These are phyloP conservation scores for Trichacis sp. DNA, from an alignment of 2,888 invertebrate genomes.

Conservation along the genomic window DNA sequence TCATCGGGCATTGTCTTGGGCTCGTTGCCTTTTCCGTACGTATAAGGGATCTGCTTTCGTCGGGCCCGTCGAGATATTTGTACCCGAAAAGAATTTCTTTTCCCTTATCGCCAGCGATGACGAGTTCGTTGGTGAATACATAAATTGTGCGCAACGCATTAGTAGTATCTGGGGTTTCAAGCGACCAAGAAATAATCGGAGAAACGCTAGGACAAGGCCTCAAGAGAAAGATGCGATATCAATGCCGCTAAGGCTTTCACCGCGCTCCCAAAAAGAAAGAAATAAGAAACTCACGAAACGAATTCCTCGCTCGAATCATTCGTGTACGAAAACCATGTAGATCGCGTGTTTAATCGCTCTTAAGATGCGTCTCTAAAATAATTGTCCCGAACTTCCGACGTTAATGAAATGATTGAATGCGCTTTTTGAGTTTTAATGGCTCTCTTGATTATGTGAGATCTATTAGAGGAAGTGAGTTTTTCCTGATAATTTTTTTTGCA, in stretches of 20 bases:
- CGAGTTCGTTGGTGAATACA: background rate
- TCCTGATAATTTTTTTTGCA: too few relatives aligned
- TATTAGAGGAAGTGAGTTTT: too few relatives aligned
- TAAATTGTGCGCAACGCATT: conserved; percentile 1
- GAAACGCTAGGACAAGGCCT: conserved; percentile 5
- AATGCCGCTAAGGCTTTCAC: background rate
- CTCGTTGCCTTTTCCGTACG: conserved; percentile 1
- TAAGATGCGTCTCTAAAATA: too few relatives aligned
- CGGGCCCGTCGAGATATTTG: too few relatives aligned
- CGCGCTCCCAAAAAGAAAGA: background rate
- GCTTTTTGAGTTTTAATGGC: too few relatives aligned
- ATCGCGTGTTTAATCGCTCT: background rate
- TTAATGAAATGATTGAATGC: too few relatives aligned
- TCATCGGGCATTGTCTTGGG: conserved; percentile 3
- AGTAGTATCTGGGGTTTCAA: background rate
- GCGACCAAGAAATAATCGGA: background rate
- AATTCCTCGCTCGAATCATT: background rate
- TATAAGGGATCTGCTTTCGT: background rate
- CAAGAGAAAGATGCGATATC: background rate
- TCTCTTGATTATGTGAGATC: too few relatives aligned
- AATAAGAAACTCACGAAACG: background rate
- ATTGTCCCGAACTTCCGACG: too few relatives aligned
- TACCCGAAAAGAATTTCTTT: background rate
- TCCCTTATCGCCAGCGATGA: background rate
- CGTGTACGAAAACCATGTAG: background rate